Conservation (phyloP, 2,797 vertebrate species). For the Pygocentrus nattereri region DNA sequence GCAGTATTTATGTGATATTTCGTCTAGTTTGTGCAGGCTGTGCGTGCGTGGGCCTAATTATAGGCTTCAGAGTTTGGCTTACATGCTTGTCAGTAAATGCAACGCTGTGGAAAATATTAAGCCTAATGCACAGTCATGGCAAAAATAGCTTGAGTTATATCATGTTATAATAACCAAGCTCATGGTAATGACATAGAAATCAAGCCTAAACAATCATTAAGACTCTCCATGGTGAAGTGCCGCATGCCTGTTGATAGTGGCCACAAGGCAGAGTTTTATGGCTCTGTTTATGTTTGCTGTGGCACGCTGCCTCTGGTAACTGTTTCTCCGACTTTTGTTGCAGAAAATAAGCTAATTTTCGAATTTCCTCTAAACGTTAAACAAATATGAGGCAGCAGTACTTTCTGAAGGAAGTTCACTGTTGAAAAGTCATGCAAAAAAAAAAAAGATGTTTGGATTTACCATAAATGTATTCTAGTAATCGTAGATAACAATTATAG, state of each 20-base stretch:
- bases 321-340: slow-evolving; percentile 75
- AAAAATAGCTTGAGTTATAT: slow-evolving; percentile 48
- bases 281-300: slow-evolving; percentile 79
- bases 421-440: not conserved
- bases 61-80: slow-evolving; percentile 42
- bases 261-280: slow-evolving; percentile 78
- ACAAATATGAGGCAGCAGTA: slow-evolving; percentile 67
- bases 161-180: slow-evolving; percentile 51
- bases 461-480: not conserved
- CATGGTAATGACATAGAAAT: slow-evolving; percentile 50
- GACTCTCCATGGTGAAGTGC: slow-evolving; percentile 48
- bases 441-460: not conserved
- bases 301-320: slow-evolving; percentile 72
- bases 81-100: slow-evolving; percentile 41
- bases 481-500: not conserved
- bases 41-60: slow-evolving; percentile 43
- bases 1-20: slow-evolving; percentile 51
- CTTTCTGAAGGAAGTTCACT: not conserved
- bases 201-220: slow-evolving; percentile 48
- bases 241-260: slow-evolving; percentile 69
- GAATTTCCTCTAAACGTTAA: slow-evolving; percentile 74
- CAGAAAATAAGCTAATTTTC: slow-evolving; percentile 75
- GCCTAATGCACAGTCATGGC: slow-evolving; percentile 47
- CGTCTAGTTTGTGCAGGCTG: slow-evolving; percentile 46
- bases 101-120: slow-evolving; percentile 40